These are phyloP conservation scores for Atopsyche davidsoni DNA, from an alignment of 1,140 invertebrate species.

Conservation along the genomic window DNA sequence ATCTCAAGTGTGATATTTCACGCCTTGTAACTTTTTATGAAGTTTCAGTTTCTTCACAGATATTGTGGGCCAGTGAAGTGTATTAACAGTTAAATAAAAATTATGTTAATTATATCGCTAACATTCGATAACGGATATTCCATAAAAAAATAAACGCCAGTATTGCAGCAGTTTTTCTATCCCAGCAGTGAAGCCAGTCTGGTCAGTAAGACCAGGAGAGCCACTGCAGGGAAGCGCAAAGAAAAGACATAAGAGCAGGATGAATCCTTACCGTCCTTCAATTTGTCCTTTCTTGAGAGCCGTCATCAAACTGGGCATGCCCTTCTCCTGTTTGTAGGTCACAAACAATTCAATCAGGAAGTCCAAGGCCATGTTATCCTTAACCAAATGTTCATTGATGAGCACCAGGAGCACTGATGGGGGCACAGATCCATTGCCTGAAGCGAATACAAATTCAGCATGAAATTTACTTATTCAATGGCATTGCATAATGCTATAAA, in stretches of 20 bases:
- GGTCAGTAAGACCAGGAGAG: background rate
- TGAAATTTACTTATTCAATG: background rate
- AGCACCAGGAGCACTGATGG: constrained; percentile 77
- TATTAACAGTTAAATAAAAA: too few species aligned
- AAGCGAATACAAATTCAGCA: constrained; percentile 4
- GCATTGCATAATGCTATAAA: background rate
- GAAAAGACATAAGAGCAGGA: background rate
- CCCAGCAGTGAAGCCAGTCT: background rate
- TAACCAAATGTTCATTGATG: constrained; percentile 88
- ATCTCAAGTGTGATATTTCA: too few species aligned
- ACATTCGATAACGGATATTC: constrained; percentile 11
- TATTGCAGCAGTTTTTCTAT: constrained; percentile 12
- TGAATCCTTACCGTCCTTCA: constrained; percentile 59
- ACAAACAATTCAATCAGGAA: constrained; percentile 89
- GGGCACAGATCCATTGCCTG: constrained; percentile 77
- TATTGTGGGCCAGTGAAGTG: too few species aligned
- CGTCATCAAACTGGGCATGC: constrained; percentile 75
- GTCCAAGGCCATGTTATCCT: constrained; percentile 89
- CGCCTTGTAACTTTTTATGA: too few species aligned
- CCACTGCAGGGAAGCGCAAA: background rate
- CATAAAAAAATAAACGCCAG: constrained; percentile 19
- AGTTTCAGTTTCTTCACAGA: too few species aligned
- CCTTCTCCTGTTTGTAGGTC: constrained; percentile 87
- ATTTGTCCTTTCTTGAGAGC: constrained; percentile 84
- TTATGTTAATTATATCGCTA: too few species aligned